Conservation (phyloP, 2,797 vertebrate species). For the Peromyscus nudipes region DNA sequence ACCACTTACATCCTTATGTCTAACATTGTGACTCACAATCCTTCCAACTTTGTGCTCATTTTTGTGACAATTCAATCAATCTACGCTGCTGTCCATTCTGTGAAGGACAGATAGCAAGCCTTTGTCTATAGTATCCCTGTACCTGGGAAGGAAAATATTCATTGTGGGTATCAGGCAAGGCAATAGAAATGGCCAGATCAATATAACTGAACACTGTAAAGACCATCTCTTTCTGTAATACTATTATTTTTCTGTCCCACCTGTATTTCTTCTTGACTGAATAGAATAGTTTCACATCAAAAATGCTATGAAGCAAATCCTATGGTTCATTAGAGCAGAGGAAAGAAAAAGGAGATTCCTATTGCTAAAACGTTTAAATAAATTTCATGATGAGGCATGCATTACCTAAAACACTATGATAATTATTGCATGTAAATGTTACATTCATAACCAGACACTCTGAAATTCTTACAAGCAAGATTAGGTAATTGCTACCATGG, state of each 20-base stretch:
- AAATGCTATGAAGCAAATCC: background rate
- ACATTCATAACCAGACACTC: background rate
- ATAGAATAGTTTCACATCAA: background rate
- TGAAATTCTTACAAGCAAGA: constrained; percentile 19
- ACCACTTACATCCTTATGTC: background rate
- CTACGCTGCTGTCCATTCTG: background rate
- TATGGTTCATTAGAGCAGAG: background rate
- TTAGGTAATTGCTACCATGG: constrained; percentile 49
- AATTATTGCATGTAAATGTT: background rate
- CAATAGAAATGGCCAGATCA: background rate
- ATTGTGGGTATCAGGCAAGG: background rate
- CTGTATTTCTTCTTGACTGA: background rate
- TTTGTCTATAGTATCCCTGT: background rate
- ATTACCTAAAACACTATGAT: background rate
- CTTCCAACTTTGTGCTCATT: background rate
- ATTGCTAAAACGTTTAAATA: constrained; percentile 36
- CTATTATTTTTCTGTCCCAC: background rate
- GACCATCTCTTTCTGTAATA: background rate
- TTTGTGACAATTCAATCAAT: background rate
- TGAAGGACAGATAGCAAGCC: background rate
- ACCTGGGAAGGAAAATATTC: background rate
- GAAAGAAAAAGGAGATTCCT: background rate
- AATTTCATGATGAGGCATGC: constrained; percentile 8
- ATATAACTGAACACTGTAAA: background rate
- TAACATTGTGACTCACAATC: background rate